Evolutionary conservation across 2,113 vertebrate species (phyloP).

Genomic region (Myiozetetes cayanensis): DNA sequence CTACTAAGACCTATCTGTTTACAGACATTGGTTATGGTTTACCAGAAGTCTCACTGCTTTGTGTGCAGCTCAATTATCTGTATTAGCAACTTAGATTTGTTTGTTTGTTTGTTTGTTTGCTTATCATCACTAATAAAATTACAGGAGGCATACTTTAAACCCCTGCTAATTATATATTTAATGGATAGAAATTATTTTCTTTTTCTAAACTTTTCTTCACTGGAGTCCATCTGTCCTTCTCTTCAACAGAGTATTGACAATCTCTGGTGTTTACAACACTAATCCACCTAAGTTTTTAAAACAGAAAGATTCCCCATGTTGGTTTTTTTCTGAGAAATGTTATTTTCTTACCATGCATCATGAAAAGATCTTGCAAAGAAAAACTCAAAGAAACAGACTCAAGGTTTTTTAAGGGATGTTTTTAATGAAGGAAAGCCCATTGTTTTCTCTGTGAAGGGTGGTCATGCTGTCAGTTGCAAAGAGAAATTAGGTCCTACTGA

Average conservation of each 20-base stretch:
- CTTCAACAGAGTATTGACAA: neutral
- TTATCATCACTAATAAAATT: neutral
- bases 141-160: neutral
- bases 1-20: neutral
- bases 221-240: neutral
- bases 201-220: neutral
- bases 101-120: neutral
- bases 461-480: neutral
- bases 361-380: neutral
- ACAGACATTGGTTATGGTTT: neutral
- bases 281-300: neutral
- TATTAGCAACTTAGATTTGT: neutral
- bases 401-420: neutral
- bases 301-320: neutral
- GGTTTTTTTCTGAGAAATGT: neutral
- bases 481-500: neutral
- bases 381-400: neutral
- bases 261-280: neutral
- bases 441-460: neutral
- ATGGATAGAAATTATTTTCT: neutral
- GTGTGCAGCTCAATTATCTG: neutral
- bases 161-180: neutral
- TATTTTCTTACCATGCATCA: neutral
- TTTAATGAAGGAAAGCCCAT: neutral
- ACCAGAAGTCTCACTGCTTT: neutral